Evolutionary conservation across 2,797 vertebrate species (phyloP).

Genomic region (Enoplosus armatus): DNA sequence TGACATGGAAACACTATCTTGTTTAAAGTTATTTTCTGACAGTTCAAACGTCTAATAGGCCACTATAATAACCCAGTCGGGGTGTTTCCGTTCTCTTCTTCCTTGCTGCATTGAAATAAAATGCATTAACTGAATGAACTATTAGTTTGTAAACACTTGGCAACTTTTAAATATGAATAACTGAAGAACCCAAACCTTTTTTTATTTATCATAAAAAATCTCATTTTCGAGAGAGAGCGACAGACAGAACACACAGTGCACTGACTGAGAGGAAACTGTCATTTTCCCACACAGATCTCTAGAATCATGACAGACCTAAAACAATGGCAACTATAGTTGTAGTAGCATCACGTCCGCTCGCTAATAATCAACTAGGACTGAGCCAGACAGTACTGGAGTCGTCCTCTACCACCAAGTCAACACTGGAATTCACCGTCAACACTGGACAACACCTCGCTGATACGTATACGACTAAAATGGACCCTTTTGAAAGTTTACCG

Average conservation of each 20-base stretch:
- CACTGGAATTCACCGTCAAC: slow-evolving; percentile 69
- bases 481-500: slow-evolving; percentile 65
- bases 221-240: slow-evolving; percentile 38
- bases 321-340: slow-evolving; percentile 70
- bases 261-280: slow-evolving; percentile 57
- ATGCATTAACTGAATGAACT: slow-evolving; percentile 48
- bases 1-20: slow-evolving; percentile 45
- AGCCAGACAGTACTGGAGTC: slow-evolving; percentile 51
- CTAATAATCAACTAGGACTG: slow-evolving; percentile 58
- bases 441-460: slow-evolving; percentile 71
- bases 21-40: slow-evolving; percentile 42
- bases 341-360: slow-evolving; percentile 51
- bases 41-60: slow-evolving; percentile 63
- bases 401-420: slow-evolving; percentile 65
- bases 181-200: slow-evolving; percentile 43
- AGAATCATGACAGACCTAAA: slow-evolving; percentile 61
- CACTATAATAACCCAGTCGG: slow-evolving; percentile 56
- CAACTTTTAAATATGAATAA: slow-evolving; percentile 76
- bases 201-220: slow-evolving; percentile 35
- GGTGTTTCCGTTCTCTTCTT: slow-evolving; percentile 50
- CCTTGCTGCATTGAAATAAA: slow-evolving; percentile 35
- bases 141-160: slow-evolving; percentile 81
- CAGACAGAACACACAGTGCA: slow-evolving; percentile 68
- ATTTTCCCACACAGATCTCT: slow-evolving; percentile 38
- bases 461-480: slow-evolving; percentile 72